Percentiles rank a stretch among this genome's conserved stretches.
Evolutionary conservation across 2,113 vertebrate species (phyloP).

Genomic region (Crypturellus undulatus): DNA sequence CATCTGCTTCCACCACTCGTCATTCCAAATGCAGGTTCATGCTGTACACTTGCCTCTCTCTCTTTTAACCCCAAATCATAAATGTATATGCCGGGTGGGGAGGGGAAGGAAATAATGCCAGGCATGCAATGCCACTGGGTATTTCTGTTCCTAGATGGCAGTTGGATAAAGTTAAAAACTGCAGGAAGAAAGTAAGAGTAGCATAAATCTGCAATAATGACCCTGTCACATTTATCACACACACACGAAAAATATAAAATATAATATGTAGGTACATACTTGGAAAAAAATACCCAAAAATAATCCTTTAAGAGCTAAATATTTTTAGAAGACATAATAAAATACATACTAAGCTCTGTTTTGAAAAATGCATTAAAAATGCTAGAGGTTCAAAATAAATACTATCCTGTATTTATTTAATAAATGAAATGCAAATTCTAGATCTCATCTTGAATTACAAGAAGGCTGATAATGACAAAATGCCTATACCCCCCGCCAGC

Average conservation of each 20-base stretch:
- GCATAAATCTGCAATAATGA: background rate
- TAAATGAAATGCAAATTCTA: background rate
- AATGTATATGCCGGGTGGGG: background rate
- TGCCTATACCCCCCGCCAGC: background rate
- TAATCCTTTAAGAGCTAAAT: background rate
- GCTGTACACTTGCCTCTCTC: background rate
- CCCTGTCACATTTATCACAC: background rate
- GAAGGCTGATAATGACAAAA: background rate
- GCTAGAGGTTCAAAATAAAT: background rate
- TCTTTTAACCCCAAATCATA: slow-evolving; percentile 36
- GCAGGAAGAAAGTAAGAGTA: background rate
- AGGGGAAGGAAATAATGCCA: slow-evolving; percentile 27
- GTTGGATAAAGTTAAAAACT: background rate
- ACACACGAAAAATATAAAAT: background rate
- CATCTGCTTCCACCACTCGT: slow-evolving; percentile 19
- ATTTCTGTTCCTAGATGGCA: background rate
- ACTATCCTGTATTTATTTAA: background rate
- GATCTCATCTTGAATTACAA: background rate
- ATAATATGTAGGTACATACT: background rate
- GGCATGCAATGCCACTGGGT: background rate
- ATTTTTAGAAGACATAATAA: background rate
- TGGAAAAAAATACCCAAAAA: background rate
- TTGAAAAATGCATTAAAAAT: background rate
- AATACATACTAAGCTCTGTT: background rate
- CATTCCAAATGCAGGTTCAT: slow-evolving; percentile 36